Percentiles rank a stretch among this genome's conserved stretches.
Evolutionary conservation across 2,888 invertebrate genomes (phyloP).

Genomic region (Melanostoma scalare): DNA sequence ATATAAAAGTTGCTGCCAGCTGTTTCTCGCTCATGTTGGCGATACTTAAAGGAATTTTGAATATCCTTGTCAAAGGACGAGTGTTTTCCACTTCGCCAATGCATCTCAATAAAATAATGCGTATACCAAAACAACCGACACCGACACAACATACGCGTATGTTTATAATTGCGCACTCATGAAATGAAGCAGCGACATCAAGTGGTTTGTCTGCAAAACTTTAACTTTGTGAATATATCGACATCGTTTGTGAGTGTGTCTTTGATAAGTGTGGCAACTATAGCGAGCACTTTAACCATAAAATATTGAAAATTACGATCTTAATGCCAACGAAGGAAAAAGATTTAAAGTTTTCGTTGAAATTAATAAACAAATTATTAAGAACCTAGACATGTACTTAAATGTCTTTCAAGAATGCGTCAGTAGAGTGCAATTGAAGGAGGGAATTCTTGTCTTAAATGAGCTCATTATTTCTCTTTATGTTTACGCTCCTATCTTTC

Average conservation of each 20-base stretch:
- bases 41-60: constrained; percentile 20
- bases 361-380: not conserved
- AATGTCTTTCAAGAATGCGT: constrained; percentile 3
- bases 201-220: constrained; percentile 53
- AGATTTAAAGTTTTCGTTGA: not conserved
- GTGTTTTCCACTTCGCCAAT: not conserved
- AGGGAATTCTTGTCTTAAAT: constrained; percentile 35
- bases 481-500: not conserved
- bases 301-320: constrained; percentile 33
- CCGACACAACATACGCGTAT: not conserved
- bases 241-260: constrained; percentile 18
- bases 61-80: constrained; percentile 52
- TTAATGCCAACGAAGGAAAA: not conserved
- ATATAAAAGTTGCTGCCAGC: constrained; percentile 54
- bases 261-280: constrained; percentile 38
- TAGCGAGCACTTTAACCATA: constrained; percentile 53
- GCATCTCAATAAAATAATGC: constrained; percentile 14
- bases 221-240: not conserved
- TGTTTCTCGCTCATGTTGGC: constrained; percentile 47
- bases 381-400: not conserved
- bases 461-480: constrained; percentile 60
- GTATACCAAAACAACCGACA: constrained; percentile 8
- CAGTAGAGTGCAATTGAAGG: not conserved
- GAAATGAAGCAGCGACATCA: constrained; percentile 31
- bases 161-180: constrained; percentile 18